Percentiles rank a stretch among this genome's conserved stretches.
phyloP scores from a whole-genome alignment of 2,113 vertebrate genomes.

The Callionymus lyra region DNA sequence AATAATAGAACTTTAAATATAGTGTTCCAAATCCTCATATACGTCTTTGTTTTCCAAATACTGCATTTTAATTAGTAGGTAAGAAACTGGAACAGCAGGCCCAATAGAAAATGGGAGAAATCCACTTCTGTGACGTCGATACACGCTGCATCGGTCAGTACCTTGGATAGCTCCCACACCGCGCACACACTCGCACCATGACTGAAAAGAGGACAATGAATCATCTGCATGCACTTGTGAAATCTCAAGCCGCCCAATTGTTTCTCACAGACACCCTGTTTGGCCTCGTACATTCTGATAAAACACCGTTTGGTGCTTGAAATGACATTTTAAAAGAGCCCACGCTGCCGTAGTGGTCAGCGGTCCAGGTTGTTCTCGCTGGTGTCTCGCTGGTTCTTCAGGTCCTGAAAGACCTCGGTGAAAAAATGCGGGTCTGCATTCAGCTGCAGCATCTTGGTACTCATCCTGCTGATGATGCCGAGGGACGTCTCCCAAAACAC shows the following conservation, averaged over 20 bases:
- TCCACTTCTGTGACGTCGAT: no score
- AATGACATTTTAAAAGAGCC: no score
- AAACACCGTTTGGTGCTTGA: no score
- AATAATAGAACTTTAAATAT: no score
- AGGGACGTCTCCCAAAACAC: conserved; percentile 92
- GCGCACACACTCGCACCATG: conserved; percentile 11
- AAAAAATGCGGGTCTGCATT: conserved; percentile 95
- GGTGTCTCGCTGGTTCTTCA: conserved; percentile 84
- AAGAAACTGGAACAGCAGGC: no score
- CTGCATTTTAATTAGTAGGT: no score
- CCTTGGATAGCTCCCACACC: conserved; percentile 71
- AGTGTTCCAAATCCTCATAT: no score
- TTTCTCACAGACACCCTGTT: conserved; percentile 21
- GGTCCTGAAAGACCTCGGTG: conserved; percentile 94
- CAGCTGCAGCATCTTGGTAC: conserved; percentile 90
- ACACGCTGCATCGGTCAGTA: conserved; percentile 60
- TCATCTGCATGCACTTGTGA: conserved; percentile 49
- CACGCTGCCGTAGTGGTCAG: conserved; percentile 46
- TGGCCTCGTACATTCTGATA: conserved; percentile 12
- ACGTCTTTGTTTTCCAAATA: background rate
- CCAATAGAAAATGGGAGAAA: background rate
- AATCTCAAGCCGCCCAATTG: conserved; percentile 37
- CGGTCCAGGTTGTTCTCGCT: conserved; percentile 80
- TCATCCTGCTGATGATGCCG: conserved; percentile 84
- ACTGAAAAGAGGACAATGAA: conserved; percentile 15